Percentiles rank a stretch among this genome's conserved stretches.
Evolutionary conservation across 2,888 invertebrate species (phyloP).

Genomic region (Pterostichus niger): DNA sequence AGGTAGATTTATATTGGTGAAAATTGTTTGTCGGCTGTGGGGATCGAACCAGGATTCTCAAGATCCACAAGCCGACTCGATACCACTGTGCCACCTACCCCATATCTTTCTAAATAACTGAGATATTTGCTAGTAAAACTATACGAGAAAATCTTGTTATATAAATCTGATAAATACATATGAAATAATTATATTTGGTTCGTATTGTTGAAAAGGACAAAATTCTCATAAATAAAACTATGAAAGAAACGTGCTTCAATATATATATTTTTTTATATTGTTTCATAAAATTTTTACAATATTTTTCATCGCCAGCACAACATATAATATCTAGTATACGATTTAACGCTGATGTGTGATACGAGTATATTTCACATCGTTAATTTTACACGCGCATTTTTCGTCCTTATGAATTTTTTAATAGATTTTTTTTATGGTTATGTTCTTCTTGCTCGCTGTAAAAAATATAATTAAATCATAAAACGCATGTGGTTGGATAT

Average conservation of each 20-base stretch:
- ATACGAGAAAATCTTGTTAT: no score
- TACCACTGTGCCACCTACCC: no score
- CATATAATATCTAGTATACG: background rate
- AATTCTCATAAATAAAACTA: no score
- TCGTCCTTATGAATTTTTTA: constrained; percentile 46
- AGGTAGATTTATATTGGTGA: no score
- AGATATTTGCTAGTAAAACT: no score
- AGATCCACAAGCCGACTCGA: no score
- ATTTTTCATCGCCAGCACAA: background rate
- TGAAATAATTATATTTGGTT: no score
- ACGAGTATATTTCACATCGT: constrained; percentile 24
- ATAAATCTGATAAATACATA: no score
- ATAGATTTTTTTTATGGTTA: constrained; percentile 47
- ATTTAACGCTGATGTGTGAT: constrained; percentile 21
- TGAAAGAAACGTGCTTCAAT: background rate
- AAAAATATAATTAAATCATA: constrained; percentile 52
- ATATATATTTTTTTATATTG: background rate
- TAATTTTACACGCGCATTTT: constrained; percentile 42
- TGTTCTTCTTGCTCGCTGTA: constrained; percentile 23
- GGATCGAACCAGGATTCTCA: no score
- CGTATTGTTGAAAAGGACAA: no score
- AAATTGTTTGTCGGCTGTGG: no score
- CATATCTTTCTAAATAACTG: no score
- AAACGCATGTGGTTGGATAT: constrained; percentile 34
- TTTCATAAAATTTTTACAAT: constrained; percentile 31